Evolutionary conservation across 2,797 vertebrate species (phyloP), one percentile per base, ranked within the genome.

Genomic region (Mionectes olivaceus): DNA sequence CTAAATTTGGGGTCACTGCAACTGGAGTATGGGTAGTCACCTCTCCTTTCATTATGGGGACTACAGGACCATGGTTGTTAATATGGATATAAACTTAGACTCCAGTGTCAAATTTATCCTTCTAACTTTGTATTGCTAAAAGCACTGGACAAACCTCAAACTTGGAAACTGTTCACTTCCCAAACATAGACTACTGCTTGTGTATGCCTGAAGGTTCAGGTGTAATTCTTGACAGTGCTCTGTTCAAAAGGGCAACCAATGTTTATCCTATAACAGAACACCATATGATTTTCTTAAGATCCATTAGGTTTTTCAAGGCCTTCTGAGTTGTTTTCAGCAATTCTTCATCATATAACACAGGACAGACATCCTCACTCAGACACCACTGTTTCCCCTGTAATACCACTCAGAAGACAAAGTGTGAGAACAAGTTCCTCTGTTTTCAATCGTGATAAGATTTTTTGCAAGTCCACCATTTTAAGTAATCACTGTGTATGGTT

Each of bases 371-470:
- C 44, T 87, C 4, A 0, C 24, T 70, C 13, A 41, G 59, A 61
- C 59, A 61, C 60, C 82, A 15, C 39, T 32, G 14, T 89, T 94
- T 65, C 37, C 33, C 71, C 59, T 63, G 15, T 81, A 73, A 73
- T 37, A 59, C 35, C 50, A 76, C 43, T 78, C 67, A 65, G 39
- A 55, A 73, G 77, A 89, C 22, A 19, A 11, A 90, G 39, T 21
- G 23, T 90, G 50, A 52, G 28, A 52, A 30, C 50, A 30, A 52
- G 27, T 88, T 86, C n/a, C 21, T 75, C 52, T 69, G 5, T 60
- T 90, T 95, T 61, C 60, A 82, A 60, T 19, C 13, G 46, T 43
- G n/a, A 19, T 61, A 71, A 55, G 17, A n/a, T 90, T 93, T 93
- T 87, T 57, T 65, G 39, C 24, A 93, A 90, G 76, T 76, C 23